Percentiles rank a stretch among this genome's conserved stretches.
Evolutionary conservation across 2,113 vertebrate genomes (phyloP).

Genomic region (Equus quagga): DNA sequence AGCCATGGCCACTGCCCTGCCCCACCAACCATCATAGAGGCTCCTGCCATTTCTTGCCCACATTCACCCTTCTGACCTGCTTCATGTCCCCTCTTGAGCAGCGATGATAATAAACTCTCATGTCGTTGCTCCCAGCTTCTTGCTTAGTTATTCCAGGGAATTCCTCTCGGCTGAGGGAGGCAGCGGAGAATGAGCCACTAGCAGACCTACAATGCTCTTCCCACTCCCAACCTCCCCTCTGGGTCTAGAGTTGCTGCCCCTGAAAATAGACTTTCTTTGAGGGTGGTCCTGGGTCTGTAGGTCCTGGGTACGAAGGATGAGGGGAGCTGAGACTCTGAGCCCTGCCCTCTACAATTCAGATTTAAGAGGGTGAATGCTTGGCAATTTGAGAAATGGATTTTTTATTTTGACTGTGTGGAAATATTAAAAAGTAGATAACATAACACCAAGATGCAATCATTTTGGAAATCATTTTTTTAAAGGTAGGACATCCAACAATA

Average conservation of each 20-base stretch:
- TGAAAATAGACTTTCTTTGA: not conserved
- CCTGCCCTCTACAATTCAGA: not conserved
- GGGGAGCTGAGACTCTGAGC: not conserved
- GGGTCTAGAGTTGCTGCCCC: not conserved
- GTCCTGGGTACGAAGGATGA: not conserved
- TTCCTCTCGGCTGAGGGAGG: not conserved
- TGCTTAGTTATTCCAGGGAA: not conserved
- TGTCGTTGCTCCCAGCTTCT: not conserved
- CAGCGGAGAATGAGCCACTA: too few species aligned
- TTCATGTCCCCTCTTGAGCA: not conserved
- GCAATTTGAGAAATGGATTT: not conserved
- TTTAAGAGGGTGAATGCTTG: not conserved
- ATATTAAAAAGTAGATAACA: not conserved
- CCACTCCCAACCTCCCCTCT: not conserved
- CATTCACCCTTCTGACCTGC: not conserved
- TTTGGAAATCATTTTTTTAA: conserved; percentile 4
- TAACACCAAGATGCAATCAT: not conserved
- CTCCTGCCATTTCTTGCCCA: fast-evolving
- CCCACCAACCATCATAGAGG: fast-evolving
- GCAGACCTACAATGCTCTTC: not conserved
- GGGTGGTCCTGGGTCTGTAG: not conserved
- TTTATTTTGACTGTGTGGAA: conserved; percentile 6
- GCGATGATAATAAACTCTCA: conserved; percentile 26
- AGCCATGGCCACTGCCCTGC: not conserved
- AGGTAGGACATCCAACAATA: not conserved